These are phyloP conservation scores for Australoheros facetus DNA, from an alignment of 2,797 vertebrate species.

Conservation along the genomic window DNA sequence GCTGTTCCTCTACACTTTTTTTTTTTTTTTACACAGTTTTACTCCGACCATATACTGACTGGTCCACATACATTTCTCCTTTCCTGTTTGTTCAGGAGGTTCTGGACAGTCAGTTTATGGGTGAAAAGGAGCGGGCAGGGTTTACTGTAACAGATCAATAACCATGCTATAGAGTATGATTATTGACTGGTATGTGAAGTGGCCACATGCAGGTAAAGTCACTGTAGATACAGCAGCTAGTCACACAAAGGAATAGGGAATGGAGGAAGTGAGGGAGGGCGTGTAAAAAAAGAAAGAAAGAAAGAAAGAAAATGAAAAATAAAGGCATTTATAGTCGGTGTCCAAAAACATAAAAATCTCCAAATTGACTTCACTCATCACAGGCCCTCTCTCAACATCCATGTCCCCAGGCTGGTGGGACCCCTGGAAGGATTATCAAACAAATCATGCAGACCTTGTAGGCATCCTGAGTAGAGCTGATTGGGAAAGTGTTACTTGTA, in stretches of 20 bases:
- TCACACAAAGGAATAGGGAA: slow-evolving; percentile 82
- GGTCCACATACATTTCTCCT: slow-evolving; percentile 37
- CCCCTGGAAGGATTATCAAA: slow-evolving; percentile 80
- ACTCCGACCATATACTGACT: slow-evolving; percentile 86
- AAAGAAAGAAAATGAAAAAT: too few relatives aligned
- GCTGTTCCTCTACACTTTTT: slow-evolving; percentile 80
- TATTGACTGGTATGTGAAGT: slow-evolving; percentile 83
- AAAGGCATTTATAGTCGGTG: neutral
- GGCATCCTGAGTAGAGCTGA: slow-evolving; percentile 90
- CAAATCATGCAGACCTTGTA: slow-evolving; percentile 91
- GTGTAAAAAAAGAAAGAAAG: slow-evolving; percentile 24
- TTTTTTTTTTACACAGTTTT: slow-evolving; percentile 58
- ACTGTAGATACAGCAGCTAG: slow-evolving; percentile 71
- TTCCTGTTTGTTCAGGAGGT: slow-evolving; percentile 21
- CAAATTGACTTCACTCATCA: slow-evolving; percentile 38
- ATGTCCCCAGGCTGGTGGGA: slow-evolving; percentile 85
- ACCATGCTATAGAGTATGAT: slow-evolving; percentile 87
- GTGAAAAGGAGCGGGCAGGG: slow-evolving; percentile 75
- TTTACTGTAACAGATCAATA: slow-evolving; percentile 88
- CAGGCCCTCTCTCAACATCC: slow-evolving; percentile 92
- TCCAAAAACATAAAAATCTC: neutral
- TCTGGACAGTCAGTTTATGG: slow-evolving; percentile 86
- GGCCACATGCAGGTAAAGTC: slow-evolving; percentile 89
- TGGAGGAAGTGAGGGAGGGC: slow-evolving; percentile 95
- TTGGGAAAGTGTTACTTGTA: slow-evolving; percentile 62